Conservation (phyloP, 2,113 vertebrate genomes). For the Proterorhinus semilunaris region DNA sequence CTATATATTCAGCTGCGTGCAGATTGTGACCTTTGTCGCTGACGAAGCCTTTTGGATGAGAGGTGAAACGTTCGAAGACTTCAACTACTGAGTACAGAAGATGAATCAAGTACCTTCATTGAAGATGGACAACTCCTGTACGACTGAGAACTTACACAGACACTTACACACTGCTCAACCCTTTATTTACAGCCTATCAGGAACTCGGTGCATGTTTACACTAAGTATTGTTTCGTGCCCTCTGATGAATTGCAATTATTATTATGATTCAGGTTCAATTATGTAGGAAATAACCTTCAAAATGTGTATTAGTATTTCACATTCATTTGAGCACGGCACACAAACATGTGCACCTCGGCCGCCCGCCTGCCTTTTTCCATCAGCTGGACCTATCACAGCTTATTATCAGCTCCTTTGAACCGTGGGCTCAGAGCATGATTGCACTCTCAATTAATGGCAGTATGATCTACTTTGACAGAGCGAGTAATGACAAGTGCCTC, state of each 20-base stretch:
- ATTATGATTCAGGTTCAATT: background rate
- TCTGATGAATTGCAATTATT: background rate
- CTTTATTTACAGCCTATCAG: background rate
- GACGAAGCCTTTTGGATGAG: too few species aligned
- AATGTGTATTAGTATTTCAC: background rate
- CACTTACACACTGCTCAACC: too few species aligned
- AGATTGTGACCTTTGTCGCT: too few species aligned
- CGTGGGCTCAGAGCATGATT: conserved; percentile 71
- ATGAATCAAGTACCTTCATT: too few species aligned
- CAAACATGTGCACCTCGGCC: conserved; percentile 27
- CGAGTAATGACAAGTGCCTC: conserved; percentile 58
- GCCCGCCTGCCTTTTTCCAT: conserved; percentile 59
- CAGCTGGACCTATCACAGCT: conserved; percentile 73
- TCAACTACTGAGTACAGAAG: too few species aligned
- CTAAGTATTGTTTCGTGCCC: background rate
- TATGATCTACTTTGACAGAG: conserved; percentile 70
- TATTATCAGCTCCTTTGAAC: conserved; percentile 78
- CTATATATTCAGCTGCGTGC: too few species aligned
- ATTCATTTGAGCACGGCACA: conserved; percentile 15
- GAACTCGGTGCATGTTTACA: background rate
- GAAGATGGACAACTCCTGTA: too few species aligned
- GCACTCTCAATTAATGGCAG: conserved; percentile 72
- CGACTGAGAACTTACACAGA: too few species aligned
- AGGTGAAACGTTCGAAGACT: too few species aligned
- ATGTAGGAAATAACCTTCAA: background rate